Conservation (phyloP, 2,113 vertebrate species). For the Dipodomys ordii region DNA sequence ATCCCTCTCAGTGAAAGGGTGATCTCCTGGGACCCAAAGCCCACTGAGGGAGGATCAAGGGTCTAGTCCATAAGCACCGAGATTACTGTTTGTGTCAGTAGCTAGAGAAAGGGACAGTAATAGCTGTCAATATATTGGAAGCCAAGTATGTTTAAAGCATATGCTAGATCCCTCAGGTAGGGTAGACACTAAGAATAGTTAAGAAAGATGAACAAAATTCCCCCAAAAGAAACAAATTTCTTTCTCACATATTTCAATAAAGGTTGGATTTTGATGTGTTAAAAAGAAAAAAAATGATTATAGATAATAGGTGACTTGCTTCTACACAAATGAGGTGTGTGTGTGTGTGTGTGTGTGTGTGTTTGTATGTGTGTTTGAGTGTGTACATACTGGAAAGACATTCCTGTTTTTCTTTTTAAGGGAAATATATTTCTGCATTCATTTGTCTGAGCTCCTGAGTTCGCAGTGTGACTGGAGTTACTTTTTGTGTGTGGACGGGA, state of each 20-base stretch:
- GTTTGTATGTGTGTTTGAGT: not conserved
- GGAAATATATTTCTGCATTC: conserved; percentile 45
- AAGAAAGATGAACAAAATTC: not conserved
- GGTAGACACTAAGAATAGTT: not conserved
- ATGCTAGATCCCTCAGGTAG: not conserved
- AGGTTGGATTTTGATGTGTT: conserved; percentile 20
- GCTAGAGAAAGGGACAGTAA: not conserved
- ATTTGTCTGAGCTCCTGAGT: conserved; percentile 8
- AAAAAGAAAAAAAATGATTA: not conserved
- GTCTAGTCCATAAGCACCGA: no score
- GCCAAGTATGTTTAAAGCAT: not conserved
- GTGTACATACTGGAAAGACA: not conserved
- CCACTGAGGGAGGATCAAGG: no score
- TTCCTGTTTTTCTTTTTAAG: conserved; percentile 65
- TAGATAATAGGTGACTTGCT: not conserved
- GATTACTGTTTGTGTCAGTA: accelerated
- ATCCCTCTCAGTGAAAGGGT: no score
- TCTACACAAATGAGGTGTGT: not conserved
- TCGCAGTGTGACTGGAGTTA: not conserved
- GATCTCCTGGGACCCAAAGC: no score
- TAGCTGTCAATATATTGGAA: not conserved
- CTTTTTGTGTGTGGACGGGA: conserved; percentile 13
- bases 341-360: conserved; percentile 4
- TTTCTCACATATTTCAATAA: not conserved
- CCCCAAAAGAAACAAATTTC: not conserved